Evolutionary conservation across 2,113 vertebrate genomes (phyloP), one percentile per base, ranked within the genome.

Genomic region (Apaloderma vittatum): DNA sequence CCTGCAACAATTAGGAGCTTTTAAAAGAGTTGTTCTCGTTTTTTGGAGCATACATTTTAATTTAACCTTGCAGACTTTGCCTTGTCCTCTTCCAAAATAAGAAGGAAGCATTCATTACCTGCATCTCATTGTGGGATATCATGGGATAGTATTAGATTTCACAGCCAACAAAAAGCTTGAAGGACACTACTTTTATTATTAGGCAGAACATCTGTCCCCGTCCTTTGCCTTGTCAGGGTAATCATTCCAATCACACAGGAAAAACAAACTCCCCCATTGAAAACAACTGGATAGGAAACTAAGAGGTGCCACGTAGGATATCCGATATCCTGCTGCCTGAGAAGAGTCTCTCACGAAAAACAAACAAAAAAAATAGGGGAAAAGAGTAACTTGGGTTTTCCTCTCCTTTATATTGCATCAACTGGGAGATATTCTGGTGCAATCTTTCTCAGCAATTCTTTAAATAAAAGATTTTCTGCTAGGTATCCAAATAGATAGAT

Each of bases 141-240:
- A 65, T 45, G 83, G 62, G 58, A 90, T 4, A 8, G 51, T 66
- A 70, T 92, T 68, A 57, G 73, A 86, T 81, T 96, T 96, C 93
- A 91, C 85, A 82, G 74, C 62, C 82, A 91, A 72, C 51, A 87
- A 63, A 86, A 94, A 94, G 48, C 65, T 40, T 97, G 94, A 95
- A 86, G 83, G 90, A 66, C 71, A 51, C 9, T 94, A 71, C 34
- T 87, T 97, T 97, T 95, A 95, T 93, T 95, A 85, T 93, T 85
- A 77, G 88, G 88, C 94, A 94, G 88, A 97, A 97, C 96, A 95
- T 96, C 96, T 97, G 94, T 73, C 94, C 68, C 81, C 61, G 30
- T n/a, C 73, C 73, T 95, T 92, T 94, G 72, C 71, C 52, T 92
- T 91, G 54, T 88, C 76, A 70, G 43, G 43, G 46, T 88, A 93